Base-by-base conservation (phyloP, 2,888 invertebrate genomes). In the Ametastegia equiseti region DNA sequence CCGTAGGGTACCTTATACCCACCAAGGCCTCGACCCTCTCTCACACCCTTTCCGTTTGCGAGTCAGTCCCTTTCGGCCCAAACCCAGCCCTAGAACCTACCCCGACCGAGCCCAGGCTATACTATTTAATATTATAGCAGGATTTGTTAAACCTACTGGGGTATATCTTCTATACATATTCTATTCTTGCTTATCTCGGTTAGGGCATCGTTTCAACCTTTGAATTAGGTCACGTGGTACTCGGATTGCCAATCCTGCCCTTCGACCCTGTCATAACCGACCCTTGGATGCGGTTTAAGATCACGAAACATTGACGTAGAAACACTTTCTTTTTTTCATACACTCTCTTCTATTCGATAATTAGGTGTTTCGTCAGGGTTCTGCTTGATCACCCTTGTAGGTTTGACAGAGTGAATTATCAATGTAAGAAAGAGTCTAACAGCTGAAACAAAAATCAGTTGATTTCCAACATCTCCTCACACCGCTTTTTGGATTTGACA, bases 81-180 rank as follows among this genome's bases (percentile, higher is more conserved):
- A 36, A 36, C 63, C 45, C 27, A 11, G 30, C 57, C 60, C 63
- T 50, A 57, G n/a, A n/a, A n/a, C n/a, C 23, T 27, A 54, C 30
- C 60, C 57, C 30, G 42, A 13, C 23, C 60, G 57, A 57, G 9
- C 77, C n/a, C 7, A 47, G 39, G 60, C 78, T 27, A 78, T 78
- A 42, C 42, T 60, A 60, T 50, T 63, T 63, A 63, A 78, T 78
- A 78, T 78, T 63, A 30, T 45, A 57, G 60, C 60, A 78, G 78
- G 78, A 78, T 78, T 78, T 78, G 63, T 57, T 78, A 57, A 78
- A 78, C 63, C 78, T 57, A 78, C 60, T 54, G n/a, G 71, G 75
- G 36, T 57, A 50, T 54, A 54, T 36, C 75, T 78, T 60, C 60
- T 42, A 78, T 78, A 78, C 42, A 57, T 78, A 75, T 78, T 78